Evolutionary conservation across 1,140 invertebrate genomes (phyloP).

Genomic region (Galleria mellonella): DNA sequence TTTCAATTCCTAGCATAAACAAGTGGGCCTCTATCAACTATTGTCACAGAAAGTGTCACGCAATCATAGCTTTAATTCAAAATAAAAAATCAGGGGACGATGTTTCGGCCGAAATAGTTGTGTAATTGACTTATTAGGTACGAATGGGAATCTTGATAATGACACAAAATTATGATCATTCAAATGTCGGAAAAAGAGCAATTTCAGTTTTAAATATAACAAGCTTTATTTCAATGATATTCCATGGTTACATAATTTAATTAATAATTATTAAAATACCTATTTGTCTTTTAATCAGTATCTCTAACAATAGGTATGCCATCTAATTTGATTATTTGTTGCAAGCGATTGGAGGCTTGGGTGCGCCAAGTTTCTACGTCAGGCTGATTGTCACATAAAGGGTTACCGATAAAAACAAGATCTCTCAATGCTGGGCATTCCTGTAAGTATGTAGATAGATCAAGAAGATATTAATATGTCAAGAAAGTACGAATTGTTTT

Average conservation of each 20-base stretch:
- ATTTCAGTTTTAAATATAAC: not conserved
- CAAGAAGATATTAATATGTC: not conserved
- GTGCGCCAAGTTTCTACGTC: conserved; percentile 82
- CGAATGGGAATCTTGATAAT: conserved; percentile 23
- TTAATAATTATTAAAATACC: not conserved
- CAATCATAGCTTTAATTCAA: conserved; percentile 37
- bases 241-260: too few relatives aligned
- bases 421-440: conserved; percentile 77
- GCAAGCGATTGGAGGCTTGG: conserved; percentile 83
- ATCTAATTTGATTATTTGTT: conserved; percentile 89
- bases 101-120: conserved; percentile 22
- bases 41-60: conserved; percentile 54
- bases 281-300: not conserved
- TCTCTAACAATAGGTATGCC: conserved; percentile 81
- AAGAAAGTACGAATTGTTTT: too few relatives aligned
- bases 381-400: conserved; percentile 81
- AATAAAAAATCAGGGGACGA: conserved; percentile 27
- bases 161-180: conserved; percentile 13
- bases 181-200: conserved; percentile 2
- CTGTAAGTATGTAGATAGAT: conserved; percentile 23
- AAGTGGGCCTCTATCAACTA: conserved; percentile 40
- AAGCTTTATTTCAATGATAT: too few relatives aligned
- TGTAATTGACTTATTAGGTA: conserved; percentile 45
- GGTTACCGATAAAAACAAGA: conserved; percentile 87
- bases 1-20: conserved; percentile 47